Evolutionary conservation across 2,113 vertebrate genomes (phyloP), one percentile per base, ranked within the genome.

Genomic region (Pithys albifrons): DNA sequence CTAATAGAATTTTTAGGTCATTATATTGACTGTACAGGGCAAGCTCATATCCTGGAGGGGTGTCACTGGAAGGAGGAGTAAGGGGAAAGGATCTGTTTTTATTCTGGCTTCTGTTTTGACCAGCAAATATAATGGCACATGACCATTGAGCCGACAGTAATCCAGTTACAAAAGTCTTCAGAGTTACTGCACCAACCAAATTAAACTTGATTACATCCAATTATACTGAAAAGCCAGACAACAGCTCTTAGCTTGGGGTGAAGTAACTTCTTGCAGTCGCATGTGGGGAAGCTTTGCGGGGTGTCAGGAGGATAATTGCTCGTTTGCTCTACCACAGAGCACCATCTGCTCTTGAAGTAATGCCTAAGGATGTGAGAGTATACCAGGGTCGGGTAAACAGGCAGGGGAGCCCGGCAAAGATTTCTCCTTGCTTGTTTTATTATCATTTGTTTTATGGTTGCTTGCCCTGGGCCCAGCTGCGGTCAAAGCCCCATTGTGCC

Each of bases 51-150:
- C 97, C 96, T 94, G 85, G 45, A 83, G 91, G 96, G 86, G 83
- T 96, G 91, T 96, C 85, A 31, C 46, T 97, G 95, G 83, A 85
- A 91, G 91, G 71, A 76, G 72, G 67, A 95, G 72, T 43, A 58
- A n/a, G 29, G 75, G 61, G 46, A 91, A 95, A 92, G 91, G 91
- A 96, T 96, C 96, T 97, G 96, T 35, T 98, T 98, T 97, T 97
- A 97, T 98, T 97, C 98, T 98, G 98, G 97, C 94, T 98, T 98
- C 97, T 98, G 98, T 98, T 98, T 97, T 96, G 95, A 85, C 95
- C 96, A 91, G 96, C 96, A 93, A 96, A 96, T 95, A 89, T 98
- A 98, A 98, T 98, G 91, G 96, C 97, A 97, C 96, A 98, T 98
- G 98, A 98, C 97, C 95, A 70, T 93, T 97, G 96, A 97, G 97